Base-by-base conservation (phyloP, 1,140 invertebrate species). In the Drosophila lacertosa region DNA sequence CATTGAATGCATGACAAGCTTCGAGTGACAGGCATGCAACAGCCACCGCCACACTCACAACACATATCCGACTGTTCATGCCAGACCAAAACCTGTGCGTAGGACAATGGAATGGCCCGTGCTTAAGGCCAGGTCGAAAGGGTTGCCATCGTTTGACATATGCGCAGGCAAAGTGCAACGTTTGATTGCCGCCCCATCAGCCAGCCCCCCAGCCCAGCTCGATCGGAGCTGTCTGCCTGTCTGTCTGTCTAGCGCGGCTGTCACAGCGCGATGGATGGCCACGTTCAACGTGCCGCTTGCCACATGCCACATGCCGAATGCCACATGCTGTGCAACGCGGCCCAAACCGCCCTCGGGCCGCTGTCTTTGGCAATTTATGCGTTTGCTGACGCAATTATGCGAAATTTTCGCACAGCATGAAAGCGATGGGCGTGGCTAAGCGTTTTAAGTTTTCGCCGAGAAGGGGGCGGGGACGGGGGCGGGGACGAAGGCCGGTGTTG, bases 341-440 rank as follows among this genome's bases (percentile, higher is more conserved):
- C 57, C 47, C 68, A n/a, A n/a, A n/a, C n/a, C n/a, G n/a, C 53
- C 79, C 29, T 53, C 67, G 75, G 65, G 81, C 66, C 71, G 66
- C 47, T 88, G 82, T 88, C 82, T 88, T 89, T 88, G 82, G 63
- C 82, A 88, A 88, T 88, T 88, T 88, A 88, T 88, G 83, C 78
- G 77, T 66, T 75, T 66, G 81, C 76, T 74, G 82, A 81, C 82
- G 81, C 81, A 84, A 84, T 84, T 84, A 84, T 84, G 81, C 81
- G 82, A 86, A 77, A 84, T 84, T 88, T 84, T 84, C 77, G 81
- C 81, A 84, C 80, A 86, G 76, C 72, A 67, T 83, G 67, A 59
- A 37, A 47, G 24, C 15, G 35, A 11, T 47, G 77, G 82, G 81
- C 73, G 82, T 88, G 77, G 57, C 77, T 74, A 70, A 80, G 77